Evolutionary conservation across 2,113 vertebrate genomes (phyloP).

Genomic region (Pterocles burchelli): DNA sequence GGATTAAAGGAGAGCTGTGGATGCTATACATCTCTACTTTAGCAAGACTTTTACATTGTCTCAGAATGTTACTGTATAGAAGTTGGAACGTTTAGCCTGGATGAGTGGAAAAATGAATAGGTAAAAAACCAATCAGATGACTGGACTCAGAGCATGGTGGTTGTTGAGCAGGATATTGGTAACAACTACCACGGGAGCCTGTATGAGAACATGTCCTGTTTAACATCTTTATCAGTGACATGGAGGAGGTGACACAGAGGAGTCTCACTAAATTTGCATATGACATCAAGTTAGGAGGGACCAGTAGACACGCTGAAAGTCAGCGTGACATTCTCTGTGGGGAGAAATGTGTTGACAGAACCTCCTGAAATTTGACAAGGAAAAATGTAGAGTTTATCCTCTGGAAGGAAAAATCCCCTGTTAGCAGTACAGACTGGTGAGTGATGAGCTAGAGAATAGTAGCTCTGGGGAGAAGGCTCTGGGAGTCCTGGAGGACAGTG

Average conservation of each 20-base stretch:
- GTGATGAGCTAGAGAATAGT: neutral
- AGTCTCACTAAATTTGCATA: neutral
- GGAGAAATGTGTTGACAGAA: neutral
- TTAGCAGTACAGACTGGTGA: neutral
- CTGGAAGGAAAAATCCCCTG: neutral
- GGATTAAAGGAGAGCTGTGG: neutral
- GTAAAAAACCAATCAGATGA: fast-evolving
- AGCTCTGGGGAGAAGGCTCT: neutral
- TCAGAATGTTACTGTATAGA: neutral
- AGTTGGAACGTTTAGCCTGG: neutral
- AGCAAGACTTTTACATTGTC: neutral
- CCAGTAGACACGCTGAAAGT: neutral
- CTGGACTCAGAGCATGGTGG: neutral
- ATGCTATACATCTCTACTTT: neutral
- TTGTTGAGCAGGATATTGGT: neutral
- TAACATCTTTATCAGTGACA: neutral
- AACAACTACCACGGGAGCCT: neutral
- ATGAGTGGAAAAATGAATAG: neutral
- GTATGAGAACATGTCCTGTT: neutral
- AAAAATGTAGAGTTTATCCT: neutral
- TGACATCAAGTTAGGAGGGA: neutral
- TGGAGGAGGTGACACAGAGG: neutral
- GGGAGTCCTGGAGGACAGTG: neutral
- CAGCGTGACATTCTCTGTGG: neutral
- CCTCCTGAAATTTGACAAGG: neutral